These are phyloP conservation scores for Agapostemon virescens DNA, from an alignment of 2,888 invertebrate species.

Conservation along the genomic window DNA sequence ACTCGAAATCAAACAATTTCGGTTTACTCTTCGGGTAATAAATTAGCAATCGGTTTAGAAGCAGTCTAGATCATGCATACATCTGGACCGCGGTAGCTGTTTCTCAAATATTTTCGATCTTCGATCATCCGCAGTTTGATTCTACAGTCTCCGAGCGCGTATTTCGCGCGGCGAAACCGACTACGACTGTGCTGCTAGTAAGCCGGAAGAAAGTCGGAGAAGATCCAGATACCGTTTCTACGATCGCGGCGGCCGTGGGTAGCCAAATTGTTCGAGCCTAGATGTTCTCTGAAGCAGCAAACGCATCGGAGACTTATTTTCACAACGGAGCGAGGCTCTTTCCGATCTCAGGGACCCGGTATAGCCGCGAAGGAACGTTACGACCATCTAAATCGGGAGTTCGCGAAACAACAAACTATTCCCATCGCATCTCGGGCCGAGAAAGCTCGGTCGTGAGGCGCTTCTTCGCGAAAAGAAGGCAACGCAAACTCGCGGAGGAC, in stretches of 20 bases:
- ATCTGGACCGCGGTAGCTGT: not conserved
- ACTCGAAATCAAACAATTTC: not conserved
- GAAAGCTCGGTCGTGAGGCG: constrained; percentile 15
- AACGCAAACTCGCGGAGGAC: not conserved
- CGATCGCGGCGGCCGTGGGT: not conserved
- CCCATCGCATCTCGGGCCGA: constrained; percentile 33
- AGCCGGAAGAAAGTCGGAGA: constrained; percentile 11
- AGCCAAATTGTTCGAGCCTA: constrained; percentile 26
- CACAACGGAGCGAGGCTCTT: constrained; percentile 20
- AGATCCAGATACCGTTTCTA: constrained; percentile 26
- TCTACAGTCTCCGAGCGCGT: not conserved
- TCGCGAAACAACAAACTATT: constrained; percentile 57
- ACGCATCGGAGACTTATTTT: constrained; percentile 46
- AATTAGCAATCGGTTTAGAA: not conserved
- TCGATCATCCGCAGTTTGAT: not conserved
- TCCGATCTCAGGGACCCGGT: constrained; percentile 26
- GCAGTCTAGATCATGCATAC: not conserved
- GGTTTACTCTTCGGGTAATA: not conserved
- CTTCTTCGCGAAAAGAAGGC: not conserved
- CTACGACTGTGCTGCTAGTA: not conserved
- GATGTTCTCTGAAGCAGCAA: constrained; percentile 42
- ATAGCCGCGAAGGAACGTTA: constrained; percentile 53
- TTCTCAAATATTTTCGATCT: constrained; percentile 3
- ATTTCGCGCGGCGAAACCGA: not conserved
- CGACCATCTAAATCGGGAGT: constrained; percentile 58